phyloP scores from a whole-genome alignment of 2,888 invertebrate genomes.

The Andrena flavipes region DNA sequence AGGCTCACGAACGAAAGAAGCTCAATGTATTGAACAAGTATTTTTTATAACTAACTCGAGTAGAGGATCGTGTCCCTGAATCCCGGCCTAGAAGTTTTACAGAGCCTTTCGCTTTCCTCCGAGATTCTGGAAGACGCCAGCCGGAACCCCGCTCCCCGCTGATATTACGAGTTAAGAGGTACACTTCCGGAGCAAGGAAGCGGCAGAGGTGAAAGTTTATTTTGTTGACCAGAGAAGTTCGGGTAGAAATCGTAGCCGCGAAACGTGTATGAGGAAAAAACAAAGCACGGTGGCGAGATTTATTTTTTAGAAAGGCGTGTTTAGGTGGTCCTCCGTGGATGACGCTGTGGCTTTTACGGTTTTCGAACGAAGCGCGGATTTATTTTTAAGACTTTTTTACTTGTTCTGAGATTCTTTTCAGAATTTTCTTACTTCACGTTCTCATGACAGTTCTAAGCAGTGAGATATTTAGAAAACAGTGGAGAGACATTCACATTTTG shows the following conservation, averaged over 20 bases:
- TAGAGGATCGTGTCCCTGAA: constrained; percentile 29
- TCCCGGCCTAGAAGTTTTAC: constrained; percentile 25
- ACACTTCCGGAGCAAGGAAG: constrained; percentile 39
- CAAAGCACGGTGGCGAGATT: constrained; percentile 43
- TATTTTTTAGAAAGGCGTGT: constrained; percentile 73
- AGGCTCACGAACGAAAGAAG: constrained; percentile 31
- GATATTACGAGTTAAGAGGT: constrained; percentile 52
- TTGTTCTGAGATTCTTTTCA: too few species aligned
- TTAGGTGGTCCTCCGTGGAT: constrained; percentile 28
- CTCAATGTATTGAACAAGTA: constrained; percentile 45
- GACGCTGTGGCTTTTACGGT: constrained; percentile 25
- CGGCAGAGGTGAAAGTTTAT: constrained; percentile 63
- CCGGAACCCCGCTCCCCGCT: constrained; percentile 18
- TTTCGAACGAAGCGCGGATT: constrained; percentile 45
- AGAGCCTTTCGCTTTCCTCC: constrained; percentile 13
- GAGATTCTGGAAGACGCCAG: constrained; percentile 19
- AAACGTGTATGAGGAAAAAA: constrained; percentile 26
- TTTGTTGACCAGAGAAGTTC: constrained; percentile 61
- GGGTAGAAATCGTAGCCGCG: constrained; percentile 34
- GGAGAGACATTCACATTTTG: too few species aligned
- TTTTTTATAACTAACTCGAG: constrained; percentile 54
- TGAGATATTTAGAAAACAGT: too few species aligned
- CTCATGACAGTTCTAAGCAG: too few species aligned
- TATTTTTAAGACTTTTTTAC: background rate
- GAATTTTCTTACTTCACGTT: too few species aligned